Conservation (phyloP, 2,797 vertebrate species). For the Rachycentron canadum region DNA sequence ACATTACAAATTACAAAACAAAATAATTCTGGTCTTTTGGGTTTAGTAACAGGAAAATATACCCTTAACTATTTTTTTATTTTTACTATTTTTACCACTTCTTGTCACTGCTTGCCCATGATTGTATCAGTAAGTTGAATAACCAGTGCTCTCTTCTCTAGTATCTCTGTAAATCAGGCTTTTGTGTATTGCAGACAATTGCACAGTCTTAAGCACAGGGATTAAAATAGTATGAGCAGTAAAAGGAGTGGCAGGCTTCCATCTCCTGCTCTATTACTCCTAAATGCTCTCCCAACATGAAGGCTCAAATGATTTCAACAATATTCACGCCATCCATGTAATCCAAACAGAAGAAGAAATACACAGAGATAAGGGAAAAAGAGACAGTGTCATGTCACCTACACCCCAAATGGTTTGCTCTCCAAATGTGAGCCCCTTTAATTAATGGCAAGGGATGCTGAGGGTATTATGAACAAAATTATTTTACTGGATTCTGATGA, state of each 20-base stretch:
- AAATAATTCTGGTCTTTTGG: background rate
- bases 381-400: background rate
- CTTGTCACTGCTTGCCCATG: background rate
- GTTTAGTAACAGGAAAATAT: slow-evolving; percentile 2
- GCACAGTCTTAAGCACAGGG: slow-evolving; percentile 42
- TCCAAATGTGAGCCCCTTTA: slow-evolving; percentile 9
- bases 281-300: slow-evolving; percentile 50
- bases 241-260: slow-evolving; percentile 41
- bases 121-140: background rate
- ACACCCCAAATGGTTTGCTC: slow-evolving; percentile 42
- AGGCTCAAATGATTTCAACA: slow-evolving; percentile 5
- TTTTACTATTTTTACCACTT: background rate
- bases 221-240: slow-evolving; percentile 59
- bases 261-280: slow-evolving; percentile 29
- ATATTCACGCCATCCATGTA: slow-evolving; percentile 11
- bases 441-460: slow-evolving; percentile 13
- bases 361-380: background rate
- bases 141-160: background rate
- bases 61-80: background rate
- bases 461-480: slow-evolving; percentile 51
- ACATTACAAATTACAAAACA: background rate
- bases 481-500: slow-evolving; percentile 17
- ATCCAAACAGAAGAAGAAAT: slow-evolving; percentile 26
- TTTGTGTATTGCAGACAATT: slow-evolving; percentile 42
- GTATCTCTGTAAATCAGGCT: slow-evolving; percentile 24